These are phyloP conservation scores for Lutjanus campechanus DNA, from an alignment of 2,797 vertebrate species.

Conservation along the genomic window DNA sequence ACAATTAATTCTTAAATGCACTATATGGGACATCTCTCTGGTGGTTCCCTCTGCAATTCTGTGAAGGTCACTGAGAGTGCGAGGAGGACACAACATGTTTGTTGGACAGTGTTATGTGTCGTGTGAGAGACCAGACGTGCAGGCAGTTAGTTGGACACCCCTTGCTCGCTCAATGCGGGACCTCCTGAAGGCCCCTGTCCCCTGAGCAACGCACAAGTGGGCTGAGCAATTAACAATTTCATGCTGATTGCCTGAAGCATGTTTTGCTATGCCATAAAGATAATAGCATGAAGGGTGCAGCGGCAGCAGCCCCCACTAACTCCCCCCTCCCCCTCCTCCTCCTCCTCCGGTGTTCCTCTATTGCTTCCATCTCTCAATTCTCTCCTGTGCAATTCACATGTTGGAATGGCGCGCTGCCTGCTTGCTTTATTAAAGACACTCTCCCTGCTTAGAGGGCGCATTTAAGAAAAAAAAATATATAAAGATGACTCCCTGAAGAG, in stretches of 20 bases:
- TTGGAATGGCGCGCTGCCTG: constrained; percentile 78
- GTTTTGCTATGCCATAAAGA: constrained; percentile 92
- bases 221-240: constrained; percentile 95
- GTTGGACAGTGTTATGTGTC: constrained; percentile 40
- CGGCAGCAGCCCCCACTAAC: constrained; percentile 66
- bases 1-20: constrained; percentile 53
- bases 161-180: constrained; percentile 75
- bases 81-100: constrained; percentile 40
- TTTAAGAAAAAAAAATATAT: constrained; percentile 85
- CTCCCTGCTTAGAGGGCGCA: constrained; percentile 82
- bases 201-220: constrained; percentile 89
- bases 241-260: constrained; percentile 93
- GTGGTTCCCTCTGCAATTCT: constrained; percentile 51
- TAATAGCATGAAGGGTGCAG: constrained; percentile 88
- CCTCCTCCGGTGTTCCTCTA: constrained; percentile 79
- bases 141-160: constrained; percentile 81
- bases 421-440: constrained; percentile 86
- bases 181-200: constrained; percentile 88
- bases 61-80: constrained; percentile 63
- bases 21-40: constrained; percentile 45
- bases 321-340: not conserved
- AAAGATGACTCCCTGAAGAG: constrained; percentile 88
- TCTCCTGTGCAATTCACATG: constrained; percentile 84
- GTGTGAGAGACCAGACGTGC: constrained; percentile 60
- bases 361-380: constrained; percentile 84